Evolutionary conservation across 2,113 vertebrate species (phyloP).

Genomic region (Upupa epops): DNA sequence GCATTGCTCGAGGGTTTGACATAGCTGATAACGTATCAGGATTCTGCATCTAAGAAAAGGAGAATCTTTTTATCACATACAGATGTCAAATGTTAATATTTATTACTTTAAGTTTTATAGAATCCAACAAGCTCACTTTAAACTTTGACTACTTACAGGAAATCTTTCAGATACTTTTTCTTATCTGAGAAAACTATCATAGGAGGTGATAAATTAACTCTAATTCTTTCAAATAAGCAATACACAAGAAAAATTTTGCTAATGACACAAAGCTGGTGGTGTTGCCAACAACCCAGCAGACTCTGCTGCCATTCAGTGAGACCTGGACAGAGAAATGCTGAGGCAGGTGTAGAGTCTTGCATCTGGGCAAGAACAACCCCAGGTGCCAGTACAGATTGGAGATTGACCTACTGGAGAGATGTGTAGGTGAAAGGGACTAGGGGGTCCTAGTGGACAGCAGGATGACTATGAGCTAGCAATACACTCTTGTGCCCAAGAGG

Average conservation of each 20-base stretch:
- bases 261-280: too few relatives aligned
- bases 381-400: too few relatives aligned
- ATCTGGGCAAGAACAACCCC: too few relatives aligned
- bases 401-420: too few relatives aligned
- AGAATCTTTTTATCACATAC: constrained; percentile 4
- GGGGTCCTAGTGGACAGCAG: too few relatives aligned
- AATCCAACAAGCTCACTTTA: not conserved
- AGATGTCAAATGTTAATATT: not conserved
- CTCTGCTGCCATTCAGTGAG: too few relatives aligned
- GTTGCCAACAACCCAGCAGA: too few relatives aligned
- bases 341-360: too few relatives aligned
- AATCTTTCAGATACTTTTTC: not conserved
- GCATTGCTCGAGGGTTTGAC: constrained; percentile 91
- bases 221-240: not conserved
- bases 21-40: constrained; percentile 87
- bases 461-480: too few relatives aligned
- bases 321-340: too few relatives aligned
- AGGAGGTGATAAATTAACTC: not conserved
- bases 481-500: too few relatives aligned
- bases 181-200: not conserved
- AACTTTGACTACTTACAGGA: not conserved
- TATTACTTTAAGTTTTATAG: not conserved
- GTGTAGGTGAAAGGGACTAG: too few relatives aligned
- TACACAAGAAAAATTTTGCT: not conserved
- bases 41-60: constrained; percentile 85